phyloP scores from a whole-genome alignment of 2,797 vertebrate species.

The Tangara arthus region DNA sequence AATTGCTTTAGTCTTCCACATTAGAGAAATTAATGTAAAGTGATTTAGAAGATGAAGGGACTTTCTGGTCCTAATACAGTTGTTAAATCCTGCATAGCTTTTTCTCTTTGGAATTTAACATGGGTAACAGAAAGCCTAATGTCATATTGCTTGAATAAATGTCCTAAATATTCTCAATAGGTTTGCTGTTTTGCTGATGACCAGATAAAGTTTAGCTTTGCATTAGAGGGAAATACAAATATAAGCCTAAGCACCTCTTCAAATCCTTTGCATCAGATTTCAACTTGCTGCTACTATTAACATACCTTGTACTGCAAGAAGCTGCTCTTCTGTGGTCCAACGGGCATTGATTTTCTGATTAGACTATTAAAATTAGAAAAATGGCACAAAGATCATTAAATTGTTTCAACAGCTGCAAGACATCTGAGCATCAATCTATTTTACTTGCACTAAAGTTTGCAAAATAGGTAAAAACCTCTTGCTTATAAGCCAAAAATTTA shows the following conservation, averaged over 20 bases:
- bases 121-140: not conserved
- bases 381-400: constrained; percentile 73
- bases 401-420: constrained; percentile 48
- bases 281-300: constrained; percentile 54
- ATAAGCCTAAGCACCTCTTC: not conserved
- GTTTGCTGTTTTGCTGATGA: not conserved
- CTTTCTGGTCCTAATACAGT: not conserved
- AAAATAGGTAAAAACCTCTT: not conserved
- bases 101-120: not conserved
- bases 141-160: not conserved
- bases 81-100: not conserved
- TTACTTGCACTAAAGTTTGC: not conserved
- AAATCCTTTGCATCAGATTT: not conserved
- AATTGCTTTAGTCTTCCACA: not conserved
- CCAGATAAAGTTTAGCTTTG: not conserved
- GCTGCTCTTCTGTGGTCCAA: constrained; percentile 98
- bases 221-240: not conserved
- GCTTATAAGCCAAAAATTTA: not conserved
- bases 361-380: constrained; percentile 83
- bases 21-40: not conserved
- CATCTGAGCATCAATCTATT: not conserved
- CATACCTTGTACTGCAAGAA: constrained; percentile 97
- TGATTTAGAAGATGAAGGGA: not conserved
- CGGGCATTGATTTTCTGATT: constrained; percentile 98
- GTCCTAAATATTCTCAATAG: not conserved